Percentiles rank a stretch among this genome's conserved stretches.
Conservation (phyloP, 1,140 invertebrate species). For the Cydia pomonella region DNA sequence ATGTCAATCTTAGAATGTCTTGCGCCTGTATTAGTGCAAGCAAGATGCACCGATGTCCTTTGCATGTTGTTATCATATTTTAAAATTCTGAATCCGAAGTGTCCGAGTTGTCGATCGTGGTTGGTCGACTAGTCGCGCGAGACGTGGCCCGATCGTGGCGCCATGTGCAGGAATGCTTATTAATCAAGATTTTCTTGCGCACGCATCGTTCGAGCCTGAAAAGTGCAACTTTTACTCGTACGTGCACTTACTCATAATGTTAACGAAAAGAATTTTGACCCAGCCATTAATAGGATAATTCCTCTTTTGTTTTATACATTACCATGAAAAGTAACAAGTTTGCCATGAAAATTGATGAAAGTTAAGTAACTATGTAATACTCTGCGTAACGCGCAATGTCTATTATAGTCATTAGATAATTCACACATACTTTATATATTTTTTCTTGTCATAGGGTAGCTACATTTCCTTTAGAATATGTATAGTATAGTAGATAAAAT, state of each 20-base stretch:
- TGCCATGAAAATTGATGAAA: no score
- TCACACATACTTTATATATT: no score
- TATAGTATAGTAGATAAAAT: no score
- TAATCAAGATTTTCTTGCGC: conserved; percentile 25
- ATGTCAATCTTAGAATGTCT: not conserved
- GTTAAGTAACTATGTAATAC: no score
- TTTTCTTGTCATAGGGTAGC: no score
- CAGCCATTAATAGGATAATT: not conserved
- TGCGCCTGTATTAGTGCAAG: not conserved
- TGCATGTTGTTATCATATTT: not conserved
- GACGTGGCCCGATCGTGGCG: conserved; percentile 36
- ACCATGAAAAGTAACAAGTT: no score
- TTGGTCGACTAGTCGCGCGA: conserved; percentile 24
- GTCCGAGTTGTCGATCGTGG: conserved; percentile 3
- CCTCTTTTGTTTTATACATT: no score
- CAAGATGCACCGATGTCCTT: not conserved
- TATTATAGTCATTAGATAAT: no score
- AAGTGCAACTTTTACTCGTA: conserved; percentile 17
- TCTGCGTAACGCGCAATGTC: no score
- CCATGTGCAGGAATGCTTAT: conserved; percentile 32
- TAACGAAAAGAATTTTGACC: no score
- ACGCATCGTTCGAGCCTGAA: not conserved
- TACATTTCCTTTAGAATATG: no score
- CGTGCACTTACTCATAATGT: not conserved
- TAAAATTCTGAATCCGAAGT: not conserved